Percentiles rank a stretch among this genome's conserved stretches.
phyloP scores from a whole-genome alignment of 2,888 invertebrate genomes.

The Sipha maydis region DNA sequence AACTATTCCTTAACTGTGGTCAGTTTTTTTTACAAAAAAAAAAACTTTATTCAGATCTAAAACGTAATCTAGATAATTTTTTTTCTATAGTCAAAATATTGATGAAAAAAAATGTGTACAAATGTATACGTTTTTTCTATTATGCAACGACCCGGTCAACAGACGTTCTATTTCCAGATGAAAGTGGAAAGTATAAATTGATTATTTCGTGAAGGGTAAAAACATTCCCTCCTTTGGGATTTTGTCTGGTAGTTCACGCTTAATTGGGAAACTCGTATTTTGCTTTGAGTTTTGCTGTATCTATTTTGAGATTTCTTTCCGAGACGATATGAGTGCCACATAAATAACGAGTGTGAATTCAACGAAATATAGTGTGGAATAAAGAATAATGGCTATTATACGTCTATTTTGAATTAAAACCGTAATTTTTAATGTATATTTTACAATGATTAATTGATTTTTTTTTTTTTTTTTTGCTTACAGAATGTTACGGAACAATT shows the following conservation, averaged over 20 bases:
- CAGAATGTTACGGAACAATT: too few relatives aligned
- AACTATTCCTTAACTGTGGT: too few relatives aligned
- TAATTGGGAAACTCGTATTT: conserved; percentile 34
- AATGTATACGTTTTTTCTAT: not conserved
- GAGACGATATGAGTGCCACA: not conserved
- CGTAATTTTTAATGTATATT: too few relatives aligned
- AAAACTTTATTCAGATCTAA: too few relatives aligned
- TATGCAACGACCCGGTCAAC: not conserved
- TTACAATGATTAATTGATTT: too few relatives aligned
- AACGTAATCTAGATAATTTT: too few relatives aligned
- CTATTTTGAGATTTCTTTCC: not conserved
- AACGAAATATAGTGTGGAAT: too few relatives aligned
- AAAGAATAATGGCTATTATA: too few relatives aligned
- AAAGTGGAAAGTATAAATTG: conserved; percentile 38
- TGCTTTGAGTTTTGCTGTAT: not conserved
- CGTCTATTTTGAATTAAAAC: too few relatives aligned
- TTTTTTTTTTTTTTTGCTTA: too few relatives aligned
- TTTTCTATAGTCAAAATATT: not conserved
- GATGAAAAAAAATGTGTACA: not conserved
- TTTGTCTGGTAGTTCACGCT: not conserved
- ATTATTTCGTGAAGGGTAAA: conserved; percentile 36
- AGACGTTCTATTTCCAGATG: conserved; percentile 24
- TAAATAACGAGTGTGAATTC: not conserved
- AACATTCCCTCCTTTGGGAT: conserved; percentile 16
- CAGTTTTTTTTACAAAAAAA: too few relatives aligned